Evolutionary conservation across 2,888 invertebrate genomes (phyloP), one percentile per base, ranked within the genome.

Genomic region (Caenorhabditis angaria): DNA sequence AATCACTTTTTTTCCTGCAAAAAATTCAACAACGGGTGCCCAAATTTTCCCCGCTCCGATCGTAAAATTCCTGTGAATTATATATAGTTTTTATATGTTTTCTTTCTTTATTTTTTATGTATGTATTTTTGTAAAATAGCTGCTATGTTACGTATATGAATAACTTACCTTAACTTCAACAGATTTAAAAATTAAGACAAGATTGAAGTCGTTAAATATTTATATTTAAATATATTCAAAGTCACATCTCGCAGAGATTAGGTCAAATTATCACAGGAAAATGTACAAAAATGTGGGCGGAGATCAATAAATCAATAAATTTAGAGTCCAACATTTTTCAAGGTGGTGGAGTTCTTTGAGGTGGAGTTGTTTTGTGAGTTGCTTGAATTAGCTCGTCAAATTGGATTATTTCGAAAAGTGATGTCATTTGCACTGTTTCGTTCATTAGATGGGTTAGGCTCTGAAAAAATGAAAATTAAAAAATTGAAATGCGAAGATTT

Each of bases 361-460:
- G 1, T 54, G 54, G 54, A 10, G 54, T 54, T n/a, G 54, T 54
- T 54, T 54, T 25, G 54, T 78, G 78, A 12, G 74, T 72, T 4
- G 69, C 67, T 61, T 79, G 76, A 10, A 79, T 79, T 12, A 79
- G 55, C 29, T 76, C 68, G 55, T 81, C 81, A 41, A 81, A 81
- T 59, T 74, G 72, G 55, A 81, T 79, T 0, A 77, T 75, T 20
- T 76, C 67, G 73, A 81, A 81, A 12, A 79, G 71, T 5, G 71
- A 71, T 1, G 71, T 73, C 47, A 74, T 70, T 28, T 74, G 76
- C 1, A 76, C 74, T 6, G 68, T 61, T 66, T 81, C 81, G 53
- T 77, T 74, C 69, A 77, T 74, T 50, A 79, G 57, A 64, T 77
- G 79, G 8, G 70, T 71, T 18, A 77, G 55, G 48, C 69, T 74